Percentiles rank a stretch among this genome's conserved stretches.
phyloP scores from a whole-genome alignment of 2,888 invertebrate genomes.

The Nephrotoma appendiculata region DNA sequence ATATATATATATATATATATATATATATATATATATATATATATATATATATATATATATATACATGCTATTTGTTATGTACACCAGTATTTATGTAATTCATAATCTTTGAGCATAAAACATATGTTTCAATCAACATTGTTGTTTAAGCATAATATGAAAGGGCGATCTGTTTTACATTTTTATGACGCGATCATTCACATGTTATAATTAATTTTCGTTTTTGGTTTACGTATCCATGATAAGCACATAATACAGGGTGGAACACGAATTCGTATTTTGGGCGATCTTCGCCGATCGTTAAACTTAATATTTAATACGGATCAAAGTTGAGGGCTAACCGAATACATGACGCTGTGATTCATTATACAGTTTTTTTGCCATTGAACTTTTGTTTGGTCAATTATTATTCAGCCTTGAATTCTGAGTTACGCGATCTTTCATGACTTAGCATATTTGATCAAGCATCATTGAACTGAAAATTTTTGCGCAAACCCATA shows the following conservation, averaged over 20 bases:
- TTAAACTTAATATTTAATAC: not conserved
- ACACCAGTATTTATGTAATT: not conserved
- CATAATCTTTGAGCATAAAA: not conserved
- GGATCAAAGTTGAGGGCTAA: not conserved
- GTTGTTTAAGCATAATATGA: not conserved
- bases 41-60: too few relatives aligned
- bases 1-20: too few relatives aligned
- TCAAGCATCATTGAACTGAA: too few relatives aligned
- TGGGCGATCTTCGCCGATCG: not conserved
- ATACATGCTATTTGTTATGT: not conserved
- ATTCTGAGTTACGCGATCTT: too few relatives aligned
- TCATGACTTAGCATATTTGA: too few relatives aligned
- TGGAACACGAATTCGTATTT: not conserved
- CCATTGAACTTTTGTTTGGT: too few relatives aligned
- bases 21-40: too few relatives aligned
- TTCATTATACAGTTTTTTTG: not conserved
- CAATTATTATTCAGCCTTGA: too few relatives aligned
- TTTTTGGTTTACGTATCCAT: not conserved
- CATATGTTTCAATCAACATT: not conserved
- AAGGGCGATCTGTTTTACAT: not conserved
- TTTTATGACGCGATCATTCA: not conserved
- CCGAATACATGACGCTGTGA: not conserved
- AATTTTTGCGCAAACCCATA: too few relatives aligned
- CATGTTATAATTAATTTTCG: not conserved
- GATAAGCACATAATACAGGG: not conserved